These are phyloP conservation scores for Coilia nasus DNA, from an alignment of 2,797 vertebrate genomes.

Conservation along the genomic window DNA sequence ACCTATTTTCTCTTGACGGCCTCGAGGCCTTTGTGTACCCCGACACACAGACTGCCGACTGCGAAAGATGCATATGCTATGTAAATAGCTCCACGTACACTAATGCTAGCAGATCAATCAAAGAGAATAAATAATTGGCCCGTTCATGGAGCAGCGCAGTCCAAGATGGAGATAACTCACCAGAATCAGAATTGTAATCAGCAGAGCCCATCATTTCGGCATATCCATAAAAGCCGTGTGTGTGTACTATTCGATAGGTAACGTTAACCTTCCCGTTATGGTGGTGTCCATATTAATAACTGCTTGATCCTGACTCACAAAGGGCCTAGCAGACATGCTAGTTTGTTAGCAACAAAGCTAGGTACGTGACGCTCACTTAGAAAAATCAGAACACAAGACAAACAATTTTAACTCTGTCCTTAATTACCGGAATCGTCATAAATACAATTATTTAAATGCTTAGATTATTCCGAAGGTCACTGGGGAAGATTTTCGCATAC, in stretches of 20 bases:
- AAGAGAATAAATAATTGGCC: constrained; percentile 21
- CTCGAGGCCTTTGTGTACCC: constrained; percentile 38
- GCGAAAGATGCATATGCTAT: constrained; percentile 18
- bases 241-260: not conserved
- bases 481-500: not conserved
- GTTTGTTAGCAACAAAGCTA: constrained; percentile 38
- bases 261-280: constrained; percentile 34
- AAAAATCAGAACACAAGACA: constrained; percentile 13
- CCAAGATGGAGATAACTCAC: not conserved
- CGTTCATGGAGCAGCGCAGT: not conserved
- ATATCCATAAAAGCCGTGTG: not conserved
- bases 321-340: constrained; percentile 52
- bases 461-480: not conserved
- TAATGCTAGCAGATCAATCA: constrained; percentile 41
- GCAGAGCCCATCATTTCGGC: not conserved
- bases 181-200: not conserved
- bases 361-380: constrained; percentile 23
- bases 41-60: constrained; percentile 30
- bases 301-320: constrained; percentile 75
- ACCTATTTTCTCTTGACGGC: not conserved
- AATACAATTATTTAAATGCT: not conserved
- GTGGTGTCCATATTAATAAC: constrained; percentile 71
- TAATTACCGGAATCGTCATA: not conserved
- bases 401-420: not conserved
- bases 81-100: constrained; percentile 39